Conservation (phyloP, 2,888 invertebrate genomes). For the Sipha maydis region DNA sequence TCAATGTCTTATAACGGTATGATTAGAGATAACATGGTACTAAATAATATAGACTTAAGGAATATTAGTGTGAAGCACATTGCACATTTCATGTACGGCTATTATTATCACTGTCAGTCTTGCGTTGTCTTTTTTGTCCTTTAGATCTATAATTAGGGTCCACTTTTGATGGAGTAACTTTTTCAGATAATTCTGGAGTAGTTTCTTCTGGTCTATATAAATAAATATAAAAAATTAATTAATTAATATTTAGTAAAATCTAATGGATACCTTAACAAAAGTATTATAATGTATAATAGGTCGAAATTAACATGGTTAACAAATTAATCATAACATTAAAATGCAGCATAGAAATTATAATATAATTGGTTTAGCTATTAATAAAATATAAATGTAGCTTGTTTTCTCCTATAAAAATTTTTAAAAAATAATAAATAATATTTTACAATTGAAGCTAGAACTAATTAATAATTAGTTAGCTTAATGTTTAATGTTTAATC, state of each 20-base stretch:
- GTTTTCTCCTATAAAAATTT: too few species aligned
- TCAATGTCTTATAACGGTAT: conserved; percentile 53
- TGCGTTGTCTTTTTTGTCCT: conserved; percentile 74
- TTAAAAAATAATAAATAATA: too few species aligned
- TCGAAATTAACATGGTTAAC: too few species aligned
- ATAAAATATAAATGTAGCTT: too few species aligned
- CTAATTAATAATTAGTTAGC: too few species aligned
- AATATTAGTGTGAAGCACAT: conserved; percentile 69
- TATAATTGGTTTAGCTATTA: too few species aligned
- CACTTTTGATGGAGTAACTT: conserved; percentile 78
- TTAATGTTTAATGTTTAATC: too few species aligned
- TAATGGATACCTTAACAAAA: too few species aligned
- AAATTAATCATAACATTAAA: too few species aligned
- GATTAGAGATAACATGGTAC: conserved; percentile 36
- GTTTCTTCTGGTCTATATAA: conserved; percentile 70
- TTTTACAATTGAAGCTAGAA: too few species aligned
- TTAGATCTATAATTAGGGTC: conserved; percentile 81
- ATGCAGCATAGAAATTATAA: too few species aligned
- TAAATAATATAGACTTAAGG: conserved; percentile 36
- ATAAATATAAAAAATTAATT: conserved; percentile 2
- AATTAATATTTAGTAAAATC: neutral
- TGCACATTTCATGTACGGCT: conserved; percentile 78
- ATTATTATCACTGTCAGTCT: conserved; percentile 84
- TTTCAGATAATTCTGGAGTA: conserved; percentile 82
- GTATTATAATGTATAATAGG: too few species aligned